Base-by-base conservation (phyloP, 2,888 invertebrate species). In the Erannis defoliaria region DNA sequence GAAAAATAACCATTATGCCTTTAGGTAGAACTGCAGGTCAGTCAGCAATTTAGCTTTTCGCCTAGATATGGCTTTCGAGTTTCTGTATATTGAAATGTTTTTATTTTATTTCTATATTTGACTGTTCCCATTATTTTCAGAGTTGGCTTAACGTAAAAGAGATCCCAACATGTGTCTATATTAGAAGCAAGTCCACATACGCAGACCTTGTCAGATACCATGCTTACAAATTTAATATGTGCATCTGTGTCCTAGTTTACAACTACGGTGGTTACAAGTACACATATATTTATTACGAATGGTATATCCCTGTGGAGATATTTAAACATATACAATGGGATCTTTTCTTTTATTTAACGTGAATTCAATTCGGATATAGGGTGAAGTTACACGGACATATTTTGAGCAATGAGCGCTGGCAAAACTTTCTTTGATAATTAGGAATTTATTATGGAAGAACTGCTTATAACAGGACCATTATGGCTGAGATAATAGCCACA, bases 271-370 rank as follows among this genome's bases (percentile, higher is more conserved):
- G 53, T 0, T 0, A 1, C 0, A 31, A 43, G 1, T 40, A 6
- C 10, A 10, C 31, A 0, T 65, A 68, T 49, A 53, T 42, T 21
- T 78, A 67, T 43, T 80, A 71, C 38, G 78, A 80, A 31, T 80
- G 79, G 77, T 78, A 66, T 51, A 35, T 76, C 1, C 76, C 77
- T 0, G 66, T 75, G 9, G 68, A 73, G 58, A 71, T 78, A 70
- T 65, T 59, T 29, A 31, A 53, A 12, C 48, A 55, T 9, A 70
- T 76, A n/a, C 5, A 62, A 2, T 80, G 78, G 79, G 71, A 76
- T 16, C 18, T 80, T 53, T 73, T 55, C 57, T 45, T 45, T 37
- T 55, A 45, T 46, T 31, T 19, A n/a, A 33, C 29, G 16, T 46
- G 19, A 46, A 31, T 3, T 23, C 0, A 46, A 31, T 3, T 23